Evolutionary conservation across 2,113 vertebrate species (phyloP), one percentile per base, ranked within the genome.

Genomic region (Aegithalos caudatus): DNA sequence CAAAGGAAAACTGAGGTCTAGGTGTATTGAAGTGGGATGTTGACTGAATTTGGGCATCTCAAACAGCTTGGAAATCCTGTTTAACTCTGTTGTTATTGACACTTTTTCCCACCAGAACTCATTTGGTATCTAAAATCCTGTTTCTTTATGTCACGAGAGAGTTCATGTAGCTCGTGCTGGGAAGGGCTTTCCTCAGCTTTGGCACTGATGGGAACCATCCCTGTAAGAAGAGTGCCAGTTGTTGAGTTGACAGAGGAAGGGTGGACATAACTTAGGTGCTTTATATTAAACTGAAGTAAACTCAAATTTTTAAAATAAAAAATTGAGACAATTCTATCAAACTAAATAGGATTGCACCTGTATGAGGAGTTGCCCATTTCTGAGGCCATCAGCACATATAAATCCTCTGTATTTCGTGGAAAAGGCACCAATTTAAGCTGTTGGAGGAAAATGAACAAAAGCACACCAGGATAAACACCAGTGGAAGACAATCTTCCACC

Each of bases 211-310:
- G 11, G 25, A 74, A 24, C 8, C 25, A 65, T 33, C 45, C 29
- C 5, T 51, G 8, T 31, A 13, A 64, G 35, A 19, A 48, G 16
- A 73, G 14, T 73, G 44, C 4, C 28, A 31, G 10, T 8, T 12
- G 5, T 22, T 35, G 40, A 64, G 12, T 6, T 53, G 23, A 48
- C 31, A 76, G 31, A 66, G 9, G 21, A 86, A 50, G 15, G 20
- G 5, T 37, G 9, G n/a, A 13, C 8, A 7, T 8, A 37, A 37
- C 3, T 67, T 25, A 28, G 1, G 2, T 0, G 1, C 4, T 72
- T 88, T 23, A 7, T 33, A 35, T 19, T 31, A 33, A 58, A 23
- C 1, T 5, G 15, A 80, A 40, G 7, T 18, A 48, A 90, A 85
- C 60, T 13, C 6, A 56, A 42, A 35, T 12, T 64, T 64, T 42